Evolutionary conservation across 2,797 vertebrate species (phyloP), one percentile per base, ranked within the genome.

Genomic region (Amblyopsis hoosieri): DNA sequence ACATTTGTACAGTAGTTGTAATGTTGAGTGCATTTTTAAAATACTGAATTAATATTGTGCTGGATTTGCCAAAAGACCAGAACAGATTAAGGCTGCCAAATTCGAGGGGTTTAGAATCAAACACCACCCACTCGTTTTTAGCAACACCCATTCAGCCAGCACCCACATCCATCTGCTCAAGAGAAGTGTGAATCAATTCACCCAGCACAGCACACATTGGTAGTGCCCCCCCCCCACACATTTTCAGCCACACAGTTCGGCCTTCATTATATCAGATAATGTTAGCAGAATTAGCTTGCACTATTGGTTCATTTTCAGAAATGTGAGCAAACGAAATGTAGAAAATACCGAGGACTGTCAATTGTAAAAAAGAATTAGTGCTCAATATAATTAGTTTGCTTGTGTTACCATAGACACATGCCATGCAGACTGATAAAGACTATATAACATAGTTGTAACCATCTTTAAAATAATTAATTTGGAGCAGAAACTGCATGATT

Each of bases 91-190:
- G 8, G n/a, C 14, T 8, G 48, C 5, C 48, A 7, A 6, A 3
- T 51, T 11, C 10, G 8, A 6, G 12, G 29, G 19, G 4, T 29
- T 12, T 4, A 31, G 12, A 12, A 48, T 50, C 31, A 37, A n/a
- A 31, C 46, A 33, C 23, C 56, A 12, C 56, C 57, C 17, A 33
- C 57, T 19, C 49, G 11, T 17, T 51, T 51, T 12, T 15, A 57
- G 42, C 56, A 45, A 33, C 56, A 46, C 11, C 49, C n/a, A 9
- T 11, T 42, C 31, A 46, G 37, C 12, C 57, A 46, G 15, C 46
- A 29, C 46, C 45, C 57, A 59, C 46, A 11, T 10, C 48, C 58
- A 60, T 51, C 58, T 60, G 58, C 58, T 60, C 58, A 33, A 3
- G 4, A 2, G 47, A 60, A 37, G 37, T 55, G n/a, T 37, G 10